Percentiles rank a stretch among this genome's conserved stretches.
Evolutionary conservation across 2,113 vertebrate genomes (phyloP).

Genomic region (Myiozetetes cayanensis): DNA sequence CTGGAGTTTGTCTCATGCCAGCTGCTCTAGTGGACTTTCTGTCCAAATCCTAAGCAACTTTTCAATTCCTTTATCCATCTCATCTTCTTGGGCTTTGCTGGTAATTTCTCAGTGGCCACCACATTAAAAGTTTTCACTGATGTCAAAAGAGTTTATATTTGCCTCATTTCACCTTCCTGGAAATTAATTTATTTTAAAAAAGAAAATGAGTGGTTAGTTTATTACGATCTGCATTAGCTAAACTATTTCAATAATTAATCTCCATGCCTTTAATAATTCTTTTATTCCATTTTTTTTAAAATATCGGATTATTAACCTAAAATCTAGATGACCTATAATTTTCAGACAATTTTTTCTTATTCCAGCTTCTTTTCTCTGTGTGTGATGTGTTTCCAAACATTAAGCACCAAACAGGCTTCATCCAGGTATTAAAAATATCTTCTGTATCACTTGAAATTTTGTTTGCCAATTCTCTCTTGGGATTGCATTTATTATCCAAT

Average conservation of each 20-base stretch:
- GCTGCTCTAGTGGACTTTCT: not conserved
- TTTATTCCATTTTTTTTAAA: not conserved
- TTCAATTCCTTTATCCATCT: not conserved
- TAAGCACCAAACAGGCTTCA: not conserved
- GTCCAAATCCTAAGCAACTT: not conserved
- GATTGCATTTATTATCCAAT: not conserved
- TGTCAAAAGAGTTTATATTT: not conserved
- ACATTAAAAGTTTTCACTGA: not conserved
- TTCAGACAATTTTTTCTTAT: not conserved
- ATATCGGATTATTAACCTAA: not conserved
- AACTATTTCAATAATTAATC: not conserved
- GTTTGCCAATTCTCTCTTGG: not conserved
- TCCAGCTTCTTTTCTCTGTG: not conserved
- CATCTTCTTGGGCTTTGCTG: not conserved
- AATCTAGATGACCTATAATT: not conserved
- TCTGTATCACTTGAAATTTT: not conserved
- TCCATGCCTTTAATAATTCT: not conserved
- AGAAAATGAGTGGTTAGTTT: not conserved
- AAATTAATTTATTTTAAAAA: not conserved
- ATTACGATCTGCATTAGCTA: not conserved
- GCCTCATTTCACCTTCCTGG: not conserved
- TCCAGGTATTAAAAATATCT: not conserved
- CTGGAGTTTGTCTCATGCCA: not conserved
- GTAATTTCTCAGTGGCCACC: not conserved
- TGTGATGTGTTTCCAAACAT: not conserved